phyloP scores from a whole-genome alignment of 2,113 vertebrate species.

The Nanorana parkeri region DNA sequence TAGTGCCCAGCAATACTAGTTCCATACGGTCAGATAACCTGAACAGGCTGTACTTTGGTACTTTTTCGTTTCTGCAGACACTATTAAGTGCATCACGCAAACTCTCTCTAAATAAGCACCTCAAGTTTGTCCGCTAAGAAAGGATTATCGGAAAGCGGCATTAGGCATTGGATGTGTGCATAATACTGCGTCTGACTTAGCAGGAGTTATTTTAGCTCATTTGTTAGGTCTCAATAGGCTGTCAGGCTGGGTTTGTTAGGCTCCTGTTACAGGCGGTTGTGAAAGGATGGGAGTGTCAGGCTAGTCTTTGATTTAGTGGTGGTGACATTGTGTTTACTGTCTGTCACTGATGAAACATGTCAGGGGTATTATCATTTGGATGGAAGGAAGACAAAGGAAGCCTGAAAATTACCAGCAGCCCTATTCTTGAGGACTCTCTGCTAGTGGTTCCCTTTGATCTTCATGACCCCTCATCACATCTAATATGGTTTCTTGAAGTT shows the following conservation, averaged over 20 bases:
- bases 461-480: slow-evolving; percentile 32
- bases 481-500: slow-evolving; percentile 51
- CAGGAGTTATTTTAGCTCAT: slow-evolving; percentile 47
- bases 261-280: slow-evolving; percentile 13
- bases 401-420: slow-evolving; percentile 28
- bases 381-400: slow-evolving; percentile 50
- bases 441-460: slow-evolving; percentile 37
- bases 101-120: neutral
- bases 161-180: slow-evolving; percentile 35
- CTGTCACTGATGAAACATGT: slow-evolving; percentile 42
- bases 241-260: slow-evolving; percentile 46
- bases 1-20: no score
- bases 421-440: slow-evolving; percentile 34
- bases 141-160: slow-evolving; percentile 15
- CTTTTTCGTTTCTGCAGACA: neutral
- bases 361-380: slow-evolving; percentile 49
- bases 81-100: neutral
- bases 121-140: neutral
- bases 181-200: slow-evolving; percentile 27
- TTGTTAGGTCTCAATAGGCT: slow-evolving; percentile 49
- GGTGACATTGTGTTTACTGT: slow-evolving; percentile 49
- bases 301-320: slow-evolving; percentile 27
- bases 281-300: slow-evolving; percentile 20
- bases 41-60: no score
- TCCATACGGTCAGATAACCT: no score